Base-by-base conservation (phyloP, 2,888 invertebrate species). In the Latrodectus elegans region DNA sequence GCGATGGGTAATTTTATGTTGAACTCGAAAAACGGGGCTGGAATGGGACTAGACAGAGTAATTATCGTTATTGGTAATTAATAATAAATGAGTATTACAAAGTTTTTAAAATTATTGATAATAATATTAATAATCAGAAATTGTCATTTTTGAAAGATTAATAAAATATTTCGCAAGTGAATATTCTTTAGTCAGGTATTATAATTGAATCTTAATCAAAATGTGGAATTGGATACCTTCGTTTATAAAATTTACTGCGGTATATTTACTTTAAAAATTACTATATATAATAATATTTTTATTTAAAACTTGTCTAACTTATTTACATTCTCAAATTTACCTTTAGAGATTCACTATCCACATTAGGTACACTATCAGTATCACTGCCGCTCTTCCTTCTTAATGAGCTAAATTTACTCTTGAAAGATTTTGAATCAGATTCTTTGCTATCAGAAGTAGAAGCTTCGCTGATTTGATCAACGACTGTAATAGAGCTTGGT, bases 361-460 rank as follows among this genome's bases (percentile, higher is more conserved):
- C 88, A n/a, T 78, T 84, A 22, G 88, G 81, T 4, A 88, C 88
- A 11, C 26, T 81, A 10, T 89, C 88, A 0, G 88, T 65, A 64
- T 89, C 88, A 17, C 84, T 89, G 51, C 85, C 85, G 71, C 84
- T 89, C 22, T 84, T 89, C 8, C 84, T 72, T 51, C 84, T 67
- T 11, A 89, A 68, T 9, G 88, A 88, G 22, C 87, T 88, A 53
- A 87, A 84, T 26, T 84, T 65, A 14, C 78, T 89, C 26, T 88
- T 88, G 65, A 89, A 84, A 6, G 87, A 77, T n/a, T 84, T 88
- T 14, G 88, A 73, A 60, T 84, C 88, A 6, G 80, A n/a, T 38
- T 84, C 72, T 51, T 79, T 71, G 22, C 49, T 55, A 11, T 76
- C 82, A 26, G 70, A 52, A 14, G 79, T 70, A 6, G 70, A 26